These are phyloP conservation scores for Rhabdophis nuchalis DNA, from an alignment of 2,797 vertebrate genomes.

Conservation along the genomic window DNA sequence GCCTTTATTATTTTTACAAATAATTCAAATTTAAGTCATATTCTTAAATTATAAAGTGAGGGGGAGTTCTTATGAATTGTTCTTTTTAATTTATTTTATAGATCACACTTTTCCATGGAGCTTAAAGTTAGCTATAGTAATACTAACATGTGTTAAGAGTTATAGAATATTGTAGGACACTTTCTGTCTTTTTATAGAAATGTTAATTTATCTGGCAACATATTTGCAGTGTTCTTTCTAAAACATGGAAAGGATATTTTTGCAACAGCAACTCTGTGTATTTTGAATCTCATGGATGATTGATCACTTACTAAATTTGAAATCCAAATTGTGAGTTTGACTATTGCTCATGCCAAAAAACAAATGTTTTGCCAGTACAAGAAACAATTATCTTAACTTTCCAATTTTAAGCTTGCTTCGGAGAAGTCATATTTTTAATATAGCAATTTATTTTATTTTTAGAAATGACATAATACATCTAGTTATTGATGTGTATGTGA, in stretches of 20 bases:
- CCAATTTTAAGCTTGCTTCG: conserved; percentile 45
- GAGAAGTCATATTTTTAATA: background rate
- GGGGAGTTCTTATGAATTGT: conserved; percentile 23
- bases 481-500: background rate
- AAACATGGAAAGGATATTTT: conserved; percentile 61
- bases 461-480: background rate
- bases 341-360: conserved; percentile 60
- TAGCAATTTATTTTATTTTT: background rate
- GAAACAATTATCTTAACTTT: conserved; percentile 51
- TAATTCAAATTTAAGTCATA: background rate
- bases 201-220: conserved; percentile 60
- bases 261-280: conserved; percentile 59
- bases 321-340: conserved; percentile 68
- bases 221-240: conserved; percentile 54
- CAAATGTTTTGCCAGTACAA: conserved; percentile 52
- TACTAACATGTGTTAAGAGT: conserved; percentile 45
- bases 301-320: conserved; percentile 71
- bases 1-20: too few relatives aligned
- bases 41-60: conserved; percentile 10
- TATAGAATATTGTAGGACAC: conserved; percentile 49
- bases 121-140: conserved; percentile 48
- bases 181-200: conserved; percentile 60
- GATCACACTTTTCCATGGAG: conserved; percentile 37
- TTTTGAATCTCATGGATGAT: conserved; percentile 69
- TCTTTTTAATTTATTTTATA: conserved; percentile 32